These are phyloP conservation scores for Lycia hirtaria DNA, from an alignment of 2,888 invertebrate species.

Conservation along the genomic window DNA sequence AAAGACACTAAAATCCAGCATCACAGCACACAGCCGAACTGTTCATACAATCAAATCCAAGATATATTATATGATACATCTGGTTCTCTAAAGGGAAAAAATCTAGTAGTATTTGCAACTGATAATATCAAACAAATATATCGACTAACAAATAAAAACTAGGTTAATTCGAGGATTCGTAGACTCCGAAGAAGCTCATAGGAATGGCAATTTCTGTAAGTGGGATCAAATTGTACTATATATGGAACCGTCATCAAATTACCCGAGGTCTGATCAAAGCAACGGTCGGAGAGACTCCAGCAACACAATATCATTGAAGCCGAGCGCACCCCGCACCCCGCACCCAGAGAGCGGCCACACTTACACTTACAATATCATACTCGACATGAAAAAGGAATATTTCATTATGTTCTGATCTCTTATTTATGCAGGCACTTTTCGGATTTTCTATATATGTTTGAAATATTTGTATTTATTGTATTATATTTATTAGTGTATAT, in stretches of 20 bases:
- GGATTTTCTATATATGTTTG: too few relatives aligned
- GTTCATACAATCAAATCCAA: too few relatives aligned
- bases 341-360: too few relatives aligned
- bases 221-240: slow-evolving; percentile 7
- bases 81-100: too few relatives aligned
- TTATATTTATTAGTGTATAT: too few relatives aligned
- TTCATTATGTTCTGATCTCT: neutral
- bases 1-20: too few relatives aligned
- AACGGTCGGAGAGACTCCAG: neutral
- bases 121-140: neutral
- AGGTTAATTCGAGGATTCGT: slow-evolving; percentile 4
- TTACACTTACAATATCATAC: neutral
- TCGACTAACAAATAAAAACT: neutral
- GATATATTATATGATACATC: too few relatives aligned
- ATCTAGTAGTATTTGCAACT: too few relatives aligned
- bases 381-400: neutral
- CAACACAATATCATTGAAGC: neutral
- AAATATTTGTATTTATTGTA: too few relatives aligned
- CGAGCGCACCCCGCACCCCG: too few relatives aligned
- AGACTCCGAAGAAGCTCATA: neutral
- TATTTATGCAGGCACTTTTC: too few relatives aligned
- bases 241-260: neutral
- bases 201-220: slow-evolving; percentile 1
- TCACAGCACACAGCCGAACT: too few relatives aligned
- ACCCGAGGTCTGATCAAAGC: neutral